phyloP scores from a whole-genome alignment of 1,140 invertebrate species.

The Neomicropteryx cornuta region DNA sequence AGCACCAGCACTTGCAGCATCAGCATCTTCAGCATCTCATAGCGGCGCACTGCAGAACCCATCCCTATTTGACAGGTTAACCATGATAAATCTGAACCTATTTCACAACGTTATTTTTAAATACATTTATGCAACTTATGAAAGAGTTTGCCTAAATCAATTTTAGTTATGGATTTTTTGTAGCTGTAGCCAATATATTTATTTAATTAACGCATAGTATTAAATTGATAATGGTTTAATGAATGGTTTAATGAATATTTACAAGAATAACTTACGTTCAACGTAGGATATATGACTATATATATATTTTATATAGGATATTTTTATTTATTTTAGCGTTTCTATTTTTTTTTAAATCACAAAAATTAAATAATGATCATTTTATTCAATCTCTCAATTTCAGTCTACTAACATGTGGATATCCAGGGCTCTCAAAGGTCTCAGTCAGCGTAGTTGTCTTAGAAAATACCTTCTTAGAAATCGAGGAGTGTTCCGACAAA shows the following conservation, averaged over 20 bases:
- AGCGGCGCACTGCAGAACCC: conserved; percentile 32
- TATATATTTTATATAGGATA: too few species aligned
- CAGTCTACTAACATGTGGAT: too few species aligned
- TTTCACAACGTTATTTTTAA: background rate
- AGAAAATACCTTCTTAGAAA: too few species aligned
- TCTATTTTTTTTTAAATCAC: too few species aligned
- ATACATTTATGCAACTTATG: background rate
- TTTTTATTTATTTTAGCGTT: too few species aligned
- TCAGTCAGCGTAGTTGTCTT: too few species aligned
- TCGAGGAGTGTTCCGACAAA: too few species aligned
- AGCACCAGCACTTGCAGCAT: conserved; percentile 23
- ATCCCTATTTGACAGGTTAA: conserved; percentile 33
- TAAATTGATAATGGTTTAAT: conserved; percentile 4
- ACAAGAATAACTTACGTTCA: too few species aligned
- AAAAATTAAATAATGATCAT: too few species aligned
- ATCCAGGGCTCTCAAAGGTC: too few species aligned
- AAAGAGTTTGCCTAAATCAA: background rate
- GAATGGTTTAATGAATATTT: conserved; percentile 1
- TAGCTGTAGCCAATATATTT: background rate
- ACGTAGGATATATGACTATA: too few species aligned
- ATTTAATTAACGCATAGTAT: background rate
- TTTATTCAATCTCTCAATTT: too few species aligned
- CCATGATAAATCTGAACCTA: background rate
- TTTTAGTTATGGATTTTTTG: background rate
- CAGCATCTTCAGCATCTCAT: conserved; percentile 32